Conservation (phyloP, 2,797 vertebrate genomes). For the Clarias laeviceps region DNA sequence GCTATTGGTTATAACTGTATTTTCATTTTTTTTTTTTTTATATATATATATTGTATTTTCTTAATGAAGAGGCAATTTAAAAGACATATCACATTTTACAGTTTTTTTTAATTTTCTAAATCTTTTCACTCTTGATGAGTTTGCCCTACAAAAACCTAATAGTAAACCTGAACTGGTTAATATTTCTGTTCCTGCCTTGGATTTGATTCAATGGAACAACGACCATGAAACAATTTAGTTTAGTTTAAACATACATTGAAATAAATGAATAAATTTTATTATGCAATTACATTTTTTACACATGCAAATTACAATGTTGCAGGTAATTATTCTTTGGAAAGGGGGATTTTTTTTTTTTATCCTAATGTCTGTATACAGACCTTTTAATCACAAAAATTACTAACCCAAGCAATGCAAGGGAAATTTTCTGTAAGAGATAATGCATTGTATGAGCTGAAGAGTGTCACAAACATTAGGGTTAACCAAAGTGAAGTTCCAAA, state of each 20-base stretch:
- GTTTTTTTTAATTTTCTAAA: neutral
- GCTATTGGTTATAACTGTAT: neutral
- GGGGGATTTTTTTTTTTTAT: constrained; percentile 2
- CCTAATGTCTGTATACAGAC: neutral
- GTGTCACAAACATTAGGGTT: constrained; percentile 47
- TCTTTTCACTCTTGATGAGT: neutral
- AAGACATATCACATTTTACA: neutral
- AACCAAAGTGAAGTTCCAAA: constrained; percentile 74
- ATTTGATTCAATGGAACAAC: neutral
- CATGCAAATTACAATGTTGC: neutral
- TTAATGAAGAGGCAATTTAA: neutral
- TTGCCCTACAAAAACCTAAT: neutral
- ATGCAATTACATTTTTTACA: neutral
- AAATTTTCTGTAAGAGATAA: constrained; percentile 33
- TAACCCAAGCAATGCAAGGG: constrained; percentile 17
- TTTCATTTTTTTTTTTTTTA: neutral
- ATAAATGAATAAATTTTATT: neutral
- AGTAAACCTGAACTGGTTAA: too few species aligned
- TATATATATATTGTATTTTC: too few species aligned
- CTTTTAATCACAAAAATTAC: neutral
- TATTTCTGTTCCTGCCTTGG: neutral
- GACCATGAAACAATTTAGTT: neutral
- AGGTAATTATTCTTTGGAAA: neutral
- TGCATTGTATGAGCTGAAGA: constrained; percentile 33
- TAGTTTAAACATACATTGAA: neutral